Evolutionary conservation across 2,113 vertebrate genomes (phyloP), one percentile per base, ranked within the genome.

Genomic region (Anguilla japonica): DNA sequence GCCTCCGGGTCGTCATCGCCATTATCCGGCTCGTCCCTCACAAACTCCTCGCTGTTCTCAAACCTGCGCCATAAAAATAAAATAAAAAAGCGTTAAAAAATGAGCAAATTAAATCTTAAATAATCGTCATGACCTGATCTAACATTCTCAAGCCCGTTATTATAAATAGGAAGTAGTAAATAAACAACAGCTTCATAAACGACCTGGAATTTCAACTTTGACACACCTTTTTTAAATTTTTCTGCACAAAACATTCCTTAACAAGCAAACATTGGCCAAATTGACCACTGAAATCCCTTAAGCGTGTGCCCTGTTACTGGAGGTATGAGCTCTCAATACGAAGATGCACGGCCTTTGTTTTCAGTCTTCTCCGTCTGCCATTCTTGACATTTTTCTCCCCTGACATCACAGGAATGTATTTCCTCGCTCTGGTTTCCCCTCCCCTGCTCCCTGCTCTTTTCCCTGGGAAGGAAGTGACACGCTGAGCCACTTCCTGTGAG

Each of bases 1-100:
- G 94, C 94, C 20, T 93, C 91, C 3, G 96, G 94, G 85, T 97
- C 95, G 9, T 95, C 96, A 0, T 96, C 96, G 0, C 91, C 95
- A 29, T 94, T 94, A 83, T 96, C 96, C 39, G 93, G 87, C 85
- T 96, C 96, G 18, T 93, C 89, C 41, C 94, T 87, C 88, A 94
- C 95, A 34, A 63, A 80, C 15, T 89, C 86, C 84, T 96, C 95
- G 2, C 90, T 90, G 0, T 93, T 96, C 88, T 96, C 95, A 0
- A 96, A 96, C 92, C 96, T 97, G 91, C 26, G 3, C 18, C 60
- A 9, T 22, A 26, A 67, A 67, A 22, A 67, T 67, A 67, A 26
- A 34, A 34, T 1, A 34, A 34, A 34, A 34, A 79, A 91, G 91
- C 20, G 57, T 4, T 86, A 11, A 18, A 41, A 89, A 0, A 80